Base-by-base conservation (phyloP, 2,888 invertebrate genomes). In the Melangyna quadrimaculata region DNA sequence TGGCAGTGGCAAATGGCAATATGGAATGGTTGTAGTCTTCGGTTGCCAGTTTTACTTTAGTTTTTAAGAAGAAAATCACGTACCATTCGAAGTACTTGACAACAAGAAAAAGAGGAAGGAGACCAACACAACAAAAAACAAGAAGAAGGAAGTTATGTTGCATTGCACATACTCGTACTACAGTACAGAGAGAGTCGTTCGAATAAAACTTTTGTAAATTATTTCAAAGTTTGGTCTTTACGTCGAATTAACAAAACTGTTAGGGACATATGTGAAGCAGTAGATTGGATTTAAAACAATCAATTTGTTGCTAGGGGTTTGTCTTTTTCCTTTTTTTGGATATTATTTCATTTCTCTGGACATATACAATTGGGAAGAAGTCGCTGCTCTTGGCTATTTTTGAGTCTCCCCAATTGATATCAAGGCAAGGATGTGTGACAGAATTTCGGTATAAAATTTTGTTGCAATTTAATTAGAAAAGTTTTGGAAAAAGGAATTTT, bases 271-370 rank as follows among this genome's bases (percentile, higher is more conserved):
- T 81, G 81, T 81, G 81, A 65, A 78, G 70, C 22, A 65, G 77
- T 73, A 78, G 77, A 78, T 81, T 86, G 86, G 81, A 81, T 86
- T 86, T 86, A 86, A 86, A 86, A 86, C 75, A 86, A 86, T 86
- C 71, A 78, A 57, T 82, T 32, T 67, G 59, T 45, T 35, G 51
- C 17, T 22, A 59, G 27, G 19, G 40, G 17, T 55, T 35, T 48
- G 45, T 65, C n/a, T 45, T 48, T 63, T 40, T 7, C 22, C 35
- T 59, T 17, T 48, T 19, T 53, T 32, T 19, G 2, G 10, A 37
- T 29, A 10, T 40, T 19, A 45, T 32, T 9, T 27, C 29, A n/a
- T 27, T 12, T 10, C 19, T 14, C 32, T 32, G 59, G 59, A 35
- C 35, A 32, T 22, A 35, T 5, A 22, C 5, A 24, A 3, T 24